Evolutionary conservation across 2,888 invertebrate genomes (phyloP).

Genomic region (Athalia rosae): DNA sequence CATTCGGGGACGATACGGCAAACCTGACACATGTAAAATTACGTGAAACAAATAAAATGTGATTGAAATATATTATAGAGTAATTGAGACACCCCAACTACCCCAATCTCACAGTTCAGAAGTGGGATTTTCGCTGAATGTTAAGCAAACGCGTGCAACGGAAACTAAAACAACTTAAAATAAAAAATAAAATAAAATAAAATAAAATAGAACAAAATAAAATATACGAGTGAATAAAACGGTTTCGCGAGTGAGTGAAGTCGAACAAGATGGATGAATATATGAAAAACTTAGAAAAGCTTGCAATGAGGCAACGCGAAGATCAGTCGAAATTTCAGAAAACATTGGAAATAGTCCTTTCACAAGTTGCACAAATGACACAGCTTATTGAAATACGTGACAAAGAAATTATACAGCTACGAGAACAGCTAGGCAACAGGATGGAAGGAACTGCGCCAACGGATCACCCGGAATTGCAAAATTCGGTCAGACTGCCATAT

Average conservation of each 20-base stretch:
- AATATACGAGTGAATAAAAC: no score
- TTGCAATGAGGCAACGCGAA: background rate
- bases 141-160: no score
- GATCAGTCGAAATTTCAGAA: conserved; percentile 5
- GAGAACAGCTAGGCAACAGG: background rate
- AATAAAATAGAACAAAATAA: no score
- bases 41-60: no score
- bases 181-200: no score
- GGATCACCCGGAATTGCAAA: background rate
- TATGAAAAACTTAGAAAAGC: background rate
- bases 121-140: no score
- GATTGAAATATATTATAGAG: no score
- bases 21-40: no score
- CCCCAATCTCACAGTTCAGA: no score
- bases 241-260: background rate
- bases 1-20: no score
- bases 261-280: conserved; percentile 6
- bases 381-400: conserved; percentile 11
- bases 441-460: background rate
- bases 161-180: no score
- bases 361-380: conserved; percentile 8
- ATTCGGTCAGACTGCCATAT: background rate
- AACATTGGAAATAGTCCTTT: background rate
- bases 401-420: background rate
- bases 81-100: no score